phyloP scores from a whole-genome alignment of 2,888 invertebrate genomes.

The Pteria penguin region DNA sequence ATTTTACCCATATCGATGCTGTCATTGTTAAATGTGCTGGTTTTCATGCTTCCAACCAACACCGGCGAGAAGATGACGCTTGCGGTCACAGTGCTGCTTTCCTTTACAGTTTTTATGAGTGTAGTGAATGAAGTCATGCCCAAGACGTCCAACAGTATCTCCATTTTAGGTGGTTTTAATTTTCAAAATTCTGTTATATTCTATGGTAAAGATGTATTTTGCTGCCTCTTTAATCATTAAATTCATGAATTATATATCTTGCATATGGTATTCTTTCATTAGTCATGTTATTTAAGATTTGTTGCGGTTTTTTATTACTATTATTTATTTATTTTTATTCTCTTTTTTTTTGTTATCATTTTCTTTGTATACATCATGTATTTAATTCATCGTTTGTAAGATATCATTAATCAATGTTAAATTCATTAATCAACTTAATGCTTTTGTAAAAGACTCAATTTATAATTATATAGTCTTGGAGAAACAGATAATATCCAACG shows the following conservation, averaged over 20 bases:
- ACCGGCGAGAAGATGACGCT: constrained; percentile 66
- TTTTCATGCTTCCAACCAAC: constrained; percentile 62
- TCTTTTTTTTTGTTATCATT: too few species aligned
- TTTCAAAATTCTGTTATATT: background rate
- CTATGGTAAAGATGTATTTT: too few species aligned
- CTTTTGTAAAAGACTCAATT: too few species aligned
- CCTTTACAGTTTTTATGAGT: constrained; percentile 66
- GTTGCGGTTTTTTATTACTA: too few species aligned
- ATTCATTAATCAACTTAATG: too few species aligned
- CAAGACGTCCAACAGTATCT: constrained; percentile 65
- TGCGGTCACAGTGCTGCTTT: constrained; percentile 63
- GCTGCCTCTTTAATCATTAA: too few species aligned
- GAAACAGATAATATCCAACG: too few species aligned
- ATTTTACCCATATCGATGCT: constrained; percentile 64
- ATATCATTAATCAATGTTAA: too few species aligned
- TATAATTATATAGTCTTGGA: too few species aligned
- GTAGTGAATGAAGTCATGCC: constrained; percentile 66
- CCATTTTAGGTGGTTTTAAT: constrained; percentile 61
- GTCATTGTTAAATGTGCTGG: constrained; percentile 62
- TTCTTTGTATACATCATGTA: background rate
- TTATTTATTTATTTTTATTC: background rate
- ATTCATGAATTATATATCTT: background rate
- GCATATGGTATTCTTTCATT: background rate
- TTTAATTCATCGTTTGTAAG: too few species aligned
- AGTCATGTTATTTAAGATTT: background rate